These are phyloP conservation scores for Macropis europaea DNA, from an alignment of 2,888 invertebrate species.

Conservation along the genomic window DNA sequence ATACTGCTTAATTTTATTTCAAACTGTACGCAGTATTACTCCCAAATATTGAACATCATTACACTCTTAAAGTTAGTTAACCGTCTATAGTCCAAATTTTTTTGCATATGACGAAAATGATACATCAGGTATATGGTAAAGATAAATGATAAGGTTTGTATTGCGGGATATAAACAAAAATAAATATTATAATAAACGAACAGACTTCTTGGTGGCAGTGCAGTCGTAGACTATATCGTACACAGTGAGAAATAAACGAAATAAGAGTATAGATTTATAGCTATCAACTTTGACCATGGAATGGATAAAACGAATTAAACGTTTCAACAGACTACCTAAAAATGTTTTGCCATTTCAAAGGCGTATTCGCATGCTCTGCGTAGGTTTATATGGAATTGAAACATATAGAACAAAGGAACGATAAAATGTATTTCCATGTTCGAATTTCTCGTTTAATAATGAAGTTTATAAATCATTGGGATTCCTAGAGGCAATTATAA, in stretches of 20 bases:
- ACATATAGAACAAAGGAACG: background rate
- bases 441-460: background rate
- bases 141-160: too few relatives aligned
- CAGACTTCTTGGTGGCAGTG: too few relatives aligned
- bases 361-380: background rate
- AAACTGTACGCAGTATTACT: background rate
- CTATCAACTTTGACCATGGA: background rate
- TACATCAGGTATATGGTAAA: too few relatives aligned
- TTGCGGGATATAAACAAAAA: too few relatives aligned
- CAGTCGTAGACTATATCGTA: too few relatives aligned
- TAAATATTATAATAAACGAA: too few relatives aligned
- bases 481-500: background rate
- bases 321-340: conserved; percentile 16
- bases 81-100: too few relatives aligned
- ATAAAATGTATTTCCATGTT: background rate
- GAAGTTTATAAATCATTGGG: conserved; percentile 8
- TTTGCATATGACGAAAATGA: too few relatives aligned
- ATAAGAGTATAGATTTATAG: too few relatives aligned
- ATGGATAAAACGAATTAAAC: background rate
- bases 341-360: background rate
- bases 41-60: background rate
- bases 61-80: too few relatives aligned
- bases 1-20: conserved; percentile 15
- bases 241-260: too few relatives aligned
- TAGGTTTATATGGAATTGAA: conserved; percentile 1